phyloP scores from a whole-genome alignment of 2,113 vertebrate genomes.

The Anser cygnoides region DNA sequence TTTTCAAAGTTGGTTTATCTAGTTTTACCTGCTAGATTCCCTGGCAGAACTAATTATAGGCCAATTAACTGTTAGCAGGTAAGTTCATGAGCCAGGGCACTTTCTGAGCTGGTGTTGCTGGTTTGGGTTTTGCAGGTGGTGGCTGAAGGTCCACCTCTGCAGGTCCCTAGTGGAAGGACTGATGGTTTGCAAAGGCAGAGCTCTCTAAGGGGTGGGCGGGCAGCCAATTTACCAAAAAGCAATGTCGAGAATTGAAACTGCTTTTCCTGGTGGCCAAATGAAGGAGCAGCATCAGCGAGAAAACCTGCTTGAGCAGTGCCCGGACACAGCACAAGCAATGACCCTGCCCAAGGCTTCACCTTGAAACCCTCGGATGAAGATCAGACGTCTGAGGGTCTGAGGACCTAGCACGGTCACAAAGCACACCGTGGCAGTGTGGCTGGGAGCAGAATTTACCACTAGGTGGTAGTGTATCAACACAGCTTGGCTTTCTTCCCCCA shows the following conservation, averaged over 20 bases:
- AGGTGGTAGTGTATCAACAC: slow-evolving; percentile 11
- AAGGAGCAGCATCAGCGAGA: background rate
- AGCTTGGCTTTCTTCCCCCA: rapidly evolving
- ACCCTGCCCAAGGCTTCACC: background rate
- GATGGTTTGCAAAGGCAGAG: background rate
- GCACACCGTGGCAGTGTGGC: background rate
- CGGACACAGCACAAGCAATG: rapidly evolving
- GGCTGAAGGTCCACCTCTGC: background rate
- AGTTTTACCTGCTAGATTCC: background rate
- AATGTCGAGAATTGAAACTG: rapidly evolving
- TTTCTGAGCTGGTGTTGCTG: background rate
- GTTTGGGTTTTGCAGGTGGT: background rate
- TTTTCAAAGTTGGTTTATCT: background rate
- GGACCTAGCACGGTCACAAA: rapidly evolving
- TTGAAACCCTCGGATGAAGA: rapidly evolving
- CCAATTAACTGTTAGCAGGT: background rate
- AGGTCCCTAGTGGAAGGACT: background rate
- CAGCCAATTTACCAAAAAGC: rapidly evolving
- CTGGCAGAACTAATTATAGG: background rate
- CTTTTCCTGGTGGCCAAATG: rapidly evolving
- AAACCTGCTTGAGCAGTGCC: background rate
- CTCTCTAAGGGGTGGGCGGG: rapidly evolving
- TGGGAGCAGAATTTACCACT: background rate
- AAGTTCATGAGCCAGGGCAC: background rate
- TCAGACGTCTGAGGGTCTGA: background rate